Percentiles rank a stretch among this genome's conserved stretches.
Conservation (phyloP, 92 coral and sea anemone genomes). For the Phenganax stokvisi region DNA sequence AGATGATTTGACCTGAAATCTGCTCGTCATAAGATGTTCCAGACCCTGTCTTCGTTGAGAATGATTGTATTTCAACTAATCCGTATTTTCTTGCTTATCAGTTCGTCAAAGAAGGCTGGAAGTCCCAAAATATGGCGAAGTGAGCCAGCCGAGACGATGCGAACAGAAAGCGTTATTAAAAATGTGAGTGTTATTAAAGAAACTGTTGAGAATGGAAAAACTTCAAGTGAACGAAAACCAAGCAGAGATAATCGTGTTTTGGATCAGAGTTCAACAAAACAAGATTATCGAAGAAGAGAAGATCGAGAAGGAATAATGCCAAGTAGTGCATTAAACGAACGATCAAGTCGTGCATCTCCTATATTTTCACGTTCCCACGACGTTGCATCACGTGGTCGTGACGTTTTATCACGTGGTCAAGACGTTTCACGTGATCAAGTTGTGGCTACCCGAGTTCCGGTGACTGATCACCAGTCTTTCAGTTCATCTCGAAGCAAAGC, state of each 20-base stretch:
- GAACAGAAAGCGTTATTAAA: constrained; percentile 95
- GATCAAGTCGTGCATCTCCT: constrained; percentile 5
- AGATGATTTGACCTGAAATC: no score
- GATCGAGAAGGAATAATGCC: neutral
- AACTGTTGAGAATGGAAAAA: constrained; percentile 10
- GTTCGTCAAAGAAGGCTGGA: constrained; percentile 24
- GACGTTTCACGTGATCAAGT: constrained; percentile 27
- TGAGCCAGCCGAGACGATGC: constrained; percentile 50
- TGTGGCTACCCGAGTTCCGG: constrained; percentile 18
- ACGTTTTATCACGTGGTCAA: constrained; percentile 14
- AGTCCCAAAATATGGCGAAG: constrained; percentile 18
- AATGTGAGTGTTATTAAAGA: constrained; percentile 22
- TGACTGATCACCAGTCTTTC: constrained; percentile 10
- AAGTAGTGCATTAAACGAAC: neutral
- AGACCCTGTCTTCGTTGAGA: no score
- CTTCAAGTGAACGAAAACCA: neutral
- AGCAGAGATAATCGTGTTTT: neutral
- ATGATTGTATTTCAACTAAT: no score
- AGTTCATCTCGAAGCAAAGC: constrained; percentile 24
- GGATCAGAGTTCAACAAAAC: constrained; percentile 5
- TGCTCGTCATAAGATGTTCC: no score
- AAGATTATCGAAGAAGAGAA: constrained; percentile 3
- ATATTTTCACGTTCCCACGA: neutral
- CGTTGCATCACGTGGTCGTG: constrained; percentile 14
- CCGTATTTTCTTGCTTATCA: neutral